phyloP scores from a whole-genome alignment of 2,797 vertebrate genomes.

The Ibycter americanus region DNA sequence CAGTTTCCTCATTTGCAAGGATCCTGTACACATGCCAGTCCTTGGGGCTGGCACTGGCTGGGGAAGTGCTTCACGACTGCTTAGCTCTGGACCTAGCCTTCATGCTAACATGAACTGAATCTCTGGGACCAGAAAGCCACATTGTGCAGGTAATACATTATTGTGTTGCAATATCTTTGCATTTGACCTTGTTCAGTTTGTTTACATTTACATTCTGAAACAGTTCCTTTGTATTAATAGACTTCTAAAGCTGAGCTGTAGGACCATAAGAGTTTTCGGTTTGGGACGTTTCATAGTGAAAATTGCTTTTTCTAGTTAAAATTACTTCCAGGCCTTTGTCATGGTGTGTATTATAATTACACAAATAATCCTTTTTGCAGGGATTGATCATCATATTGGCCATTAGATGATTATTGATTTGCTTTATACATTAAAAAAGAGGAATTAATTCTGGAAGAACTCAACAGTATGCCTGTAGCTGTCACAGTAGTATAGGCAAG shows the following conservation, averaged over 20 bases:
- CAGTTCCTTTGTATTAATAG: not conserved
- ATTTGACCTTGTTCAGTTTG: not conserved
- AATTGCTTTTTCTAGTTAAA: not conserved
- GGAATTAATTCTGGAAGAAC: not conserved
- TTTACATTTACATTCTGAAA: not conserved
- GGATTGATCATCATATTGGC: not conserved
- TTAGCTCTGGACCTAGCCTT: not conserved
- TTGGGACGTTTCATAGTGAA: not conserved
- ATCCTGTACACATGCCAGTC: not conserved
- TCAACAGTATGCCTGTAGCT: not conserved
- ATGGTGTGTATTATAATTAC: not conserved
- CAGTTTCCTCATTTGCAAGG: not conserved
- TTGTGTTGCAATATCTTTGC: not conserved
- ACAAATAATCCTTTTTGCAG: not conserved
- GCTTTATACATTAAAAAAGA: not conserved
- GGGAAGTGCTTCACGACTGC: not conserved
- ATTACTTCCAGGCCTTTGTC: not conserved
- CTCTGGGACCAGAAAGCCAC: not conserved
- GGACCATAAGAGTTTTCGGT: not conserved
- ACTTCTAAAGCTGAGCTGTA: not conserved
- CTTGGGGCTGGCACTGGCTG: not conserved
- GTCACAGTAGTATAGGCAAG: not conserved
- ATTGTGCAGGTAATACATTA: not conserved
- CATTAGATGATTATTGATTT: not conserved
- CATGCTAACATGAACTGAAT: not conserved